These are phyloP conservation scores for Parapsyche elsis DNA, from an alignment of 1,140 invertebrate species.

Conservation along the genomic window DNA sequence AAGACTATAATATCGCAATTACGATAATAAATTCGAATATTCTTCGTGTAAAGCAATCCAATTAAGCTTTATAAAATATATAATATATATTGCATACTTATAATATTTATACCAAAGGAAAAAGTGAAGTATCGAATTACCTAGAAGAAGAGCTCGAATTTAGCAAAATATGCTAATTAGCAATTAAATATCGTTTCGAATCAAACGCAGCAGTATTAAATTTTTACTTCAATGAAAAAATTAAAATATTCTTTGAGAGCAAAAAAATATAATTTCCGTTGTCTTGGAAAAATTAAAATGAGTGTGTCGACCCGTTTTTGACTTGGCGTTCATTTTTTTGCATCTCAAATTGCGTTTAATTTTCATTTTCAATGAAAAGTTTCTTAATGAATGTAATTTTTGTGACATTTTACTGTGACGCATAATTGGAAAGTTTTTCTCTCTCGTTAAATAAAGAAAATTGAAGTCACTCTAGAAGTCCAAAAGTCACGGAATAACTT, in stretches of 20 bases:
- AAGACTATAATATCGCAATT: neutral
- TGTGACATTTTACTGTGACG: neutral
- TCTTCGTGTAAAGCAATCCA: constrained; percentile 8
- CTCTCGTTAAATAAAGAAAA: neutral
- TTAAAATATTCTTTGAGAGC: constrained; percentile 9
- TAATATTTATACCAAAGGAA: neutral
- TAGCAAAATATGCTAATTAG: constrained; percentile 20
- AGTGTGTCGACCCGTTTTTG: too few relatives aligned
- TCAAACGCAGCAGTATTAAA: neutral
- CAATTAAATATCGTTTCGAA: constrained; percentile 21
- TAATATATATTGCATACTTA: neutral
- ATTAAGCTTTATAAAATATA: constrained; percentile 15
- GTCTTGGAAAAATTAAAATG: neutral
- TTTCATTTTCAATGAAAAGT: neutral
- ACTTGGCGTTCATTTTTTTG: neutral
- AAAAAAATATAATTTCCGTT: neutral
- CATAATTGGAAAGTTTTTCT: neutral
- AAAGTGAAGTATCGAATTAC: constrained; percentile 4
- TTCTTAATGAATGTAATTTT: neutral
- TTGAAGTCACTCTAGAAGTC: neutral
- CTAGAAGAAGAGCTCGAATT: neutral
- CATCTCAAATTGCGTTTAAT: neutral
- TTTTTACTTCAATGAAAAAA: neutral
- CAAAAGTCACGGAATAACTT: neutral
- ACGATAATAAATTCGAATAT: neutral